Evolutionary conservation across 2,113 vertebrate genomes (phyloP).

Genomic region (Ramphastos sulfuratus): DNA sequence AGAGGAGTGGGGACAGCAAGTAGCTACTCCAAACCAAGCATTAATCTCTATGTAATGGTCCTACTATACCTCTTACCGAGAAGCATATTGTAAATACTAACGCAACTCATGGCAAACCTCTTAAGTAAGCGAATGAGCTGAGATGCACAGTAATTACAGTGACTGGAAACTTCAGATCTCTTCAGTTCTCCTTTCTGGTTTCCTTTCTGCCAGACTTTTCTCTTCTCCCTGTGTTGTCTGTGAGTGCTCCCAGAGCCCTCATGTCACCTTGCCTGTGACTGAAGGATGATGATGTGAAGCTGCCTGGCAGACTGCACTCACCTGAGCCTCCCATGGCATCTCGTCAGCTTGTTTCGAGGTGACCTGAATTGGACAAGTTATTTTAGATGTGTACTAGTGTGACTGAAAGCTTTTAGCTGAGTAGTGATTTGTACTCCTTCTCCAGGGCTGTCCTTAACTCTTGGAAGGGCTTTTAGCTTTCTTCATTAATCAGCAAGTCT

Average conservation of each 20-base stretch:
- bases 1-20: neutral
- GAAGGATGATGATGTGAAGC: neutral
- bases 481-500: neutral
- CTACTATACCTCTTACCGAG: neutral
- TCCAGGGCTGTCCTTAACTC: neutral
- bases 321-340: accelerated
- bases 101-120: neutral
- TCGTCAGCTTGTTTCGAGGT: neutral
- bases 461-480: neutral
- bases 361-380: neutral
- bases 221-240: neutral
- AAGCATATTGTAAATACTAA: neutral
- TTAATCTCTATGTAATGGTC: neutral
- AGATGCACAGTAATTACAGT: neutral
- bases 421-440: neutral
- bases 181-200: neutral
- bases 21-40: neutral
- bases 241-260: accelerated
- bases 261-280: accelerated
- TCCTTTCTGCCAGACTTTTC: neutral
- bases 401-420: neutral
- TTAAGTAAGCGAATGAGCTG: neutral
- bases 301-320: accelerated
- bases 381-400: neutral
- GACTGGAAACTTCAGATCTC: neutral